Percentiles rank a stretch among this genome's conserved stretches.
These are phyloP conservation scores for Ormyrus rosae DNA, from an alignment of 2,888 invertebrate genomes.

Conservation along the genomic window DNA sequence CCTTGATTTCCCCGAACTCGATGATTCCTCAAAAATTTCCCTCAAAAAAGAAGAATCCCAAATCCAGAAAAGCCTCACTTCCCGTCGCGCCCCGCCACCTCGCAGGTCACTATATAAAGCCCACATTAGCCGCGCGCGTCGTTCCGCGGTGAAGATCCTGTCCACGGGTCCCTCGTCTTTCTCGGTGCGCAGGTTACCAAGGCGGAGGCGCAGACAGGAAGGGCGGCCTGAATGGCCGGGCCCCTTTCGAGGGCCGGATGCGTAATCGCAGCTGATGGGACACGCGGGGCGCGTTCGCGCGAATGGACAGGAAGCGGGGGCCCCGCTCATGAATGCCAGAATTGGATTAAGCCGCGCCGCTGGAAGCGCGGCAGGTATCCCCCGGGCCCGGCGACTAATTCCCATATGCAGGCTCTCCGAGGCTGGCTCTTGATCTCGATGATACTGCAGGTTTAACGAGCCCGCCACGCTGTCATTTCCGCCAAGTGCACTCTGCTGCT, in stretches of 20 bases:
- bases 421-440: slow-evolving; percentile 34
- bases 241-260: slow-evolving; percentile 67
- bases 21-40: too few relatives aligned
- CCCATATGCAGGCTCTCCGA: slow-evolving; percentile 7
- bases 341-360: slow-evolving; percentile 66
- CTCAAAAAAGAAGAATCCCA: too few relatives aligned
- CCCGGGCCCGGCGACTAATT: slow-evolving; percentile 24
- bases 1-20: too few relatives aligned
- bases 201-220: background rate
- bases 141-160: background rate
- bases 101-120: too few relatives aligned
- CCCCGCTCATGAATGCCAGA: slow-evolving; percentile 64
- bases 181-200: background rate
- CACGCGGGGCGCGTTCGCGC: slow-evolving; percentile 55
- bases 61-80: too few relatives aligned
- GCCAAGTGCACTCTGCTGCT: background rate
- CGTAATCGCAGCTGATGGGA: slow-evolving; percentile 68
- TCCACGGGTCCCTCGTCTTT: background rate
- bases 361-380: slow-evolving; percentile 24
- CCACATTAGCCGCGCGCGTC: too few relatives aligned
- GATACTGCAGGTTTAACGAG: slow-evolving; percentile 50
- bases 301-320: slow-evolving; percentile 71
- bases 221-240: slow-evolving; percentile 39
- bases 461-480: slow-evolving; percentile 35
- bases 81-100: too few relatives aligned